These are phyloP conservation scores for Cybosia mesomella DNA, from an alignment of 2,888 invertebrate species.

Conservation along the genomic window DNA sequence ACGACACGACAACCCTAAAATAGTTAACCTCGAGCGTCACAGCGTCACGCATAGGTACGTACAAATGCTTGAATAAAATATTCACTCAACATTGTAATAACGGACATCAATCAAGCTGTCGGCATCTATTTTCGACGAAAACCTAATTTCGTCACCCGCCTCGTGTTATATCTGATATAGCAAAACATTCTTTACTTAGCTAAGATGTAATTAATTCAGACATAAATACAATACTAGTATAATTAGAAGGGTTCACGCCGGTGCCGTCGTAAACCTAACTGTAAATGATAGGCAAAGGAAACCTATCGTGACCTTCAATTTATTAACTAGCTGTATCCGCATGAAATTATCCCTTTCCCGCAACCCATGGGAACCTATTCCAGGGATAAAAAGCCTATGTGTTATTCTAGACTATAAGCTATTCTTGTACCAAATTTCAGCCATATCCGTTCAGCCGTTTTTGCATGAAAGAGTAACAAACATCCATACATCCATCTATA, in stretches of 20 bases:
- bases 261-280: constrained; percentile 21
- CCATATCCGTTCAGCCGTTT: no score
- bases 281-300: constrained; percentile 30
- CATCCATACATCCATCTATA: no score
- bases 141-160: constrained; percentile 73
- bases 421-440: no score
- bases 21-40: constrained; percentile 75
- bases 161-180: constrained; percentile 59
- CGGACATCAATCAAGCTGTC: constrained; percentile 80
- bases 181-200: constrained; percentile 53
- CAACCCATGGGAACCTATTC: no score
- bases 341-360: no score
- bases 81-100: constrained; percentile 78
- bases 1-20: constrained; percentile 74
- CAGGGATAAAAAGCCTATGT: no score
- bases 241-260: constrained; percentile 36
- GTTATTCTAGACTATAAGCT: no score
- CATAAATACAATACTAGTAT: constrained; percentile 47
- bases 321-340: neutral
- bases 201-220: constrained; percentile 56
- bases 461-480: no score
- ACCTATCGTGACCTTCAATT: constrained; percentile 25
- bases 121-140: constrained; percentile 76
- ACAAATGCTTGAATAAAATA: constrained; percentile 76
- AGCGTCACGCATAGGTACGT: constrained; percentile 71